These are phyloP conservation scores for Herpailurus yagouaroundi DNA, from an alignment of 2,113 vertebrate species.

Conservation along the genomic window DNA sequence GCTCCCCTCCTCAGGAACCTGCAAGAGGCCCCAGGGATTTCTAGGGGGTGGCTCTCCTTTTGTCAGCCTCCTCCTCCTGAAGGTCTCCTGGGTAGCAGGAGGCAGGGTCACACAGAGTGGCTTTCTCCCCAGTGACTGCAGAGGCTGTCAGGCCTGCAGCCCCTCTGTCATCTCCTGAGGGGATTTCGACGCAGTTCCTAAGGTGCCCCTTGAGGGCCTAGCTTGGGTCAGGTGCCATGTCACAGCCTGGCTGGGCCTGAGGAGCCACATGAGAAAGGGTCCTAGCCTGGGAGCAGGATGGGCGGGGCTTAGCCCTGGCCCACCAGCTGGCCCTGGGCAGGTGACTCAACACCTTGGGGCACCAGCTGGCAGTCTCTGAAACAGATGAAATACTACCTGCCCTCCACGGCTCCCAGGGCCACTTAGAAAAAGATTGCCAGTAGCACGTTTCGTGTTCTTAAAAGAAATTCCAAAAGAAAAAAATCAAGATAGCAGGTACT, in stretches of 20 bases:
- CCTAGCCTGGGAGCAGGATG: background rate
- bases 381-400: background rate
- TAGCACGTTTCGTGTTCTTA: background rate
- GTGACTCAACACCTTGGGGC: rapidly evolving
- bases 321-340: background rate
- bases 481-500: background rate
- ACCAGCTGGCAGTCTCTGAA: background rate
- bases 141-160: conserved; percentile 75
- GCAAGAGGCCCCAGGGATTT: background rate
- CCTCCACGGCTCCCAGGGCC: background rate
- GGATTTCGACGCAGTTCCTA: conserved; percentile 68
- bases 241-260: background rate
- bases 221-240: background rate
- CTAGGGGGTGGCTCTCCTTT: background rate
- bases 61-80: background rate
- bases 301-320: background rate
- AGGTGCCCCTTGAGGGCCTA: background rate
- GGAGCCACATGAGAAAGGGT: background rate
- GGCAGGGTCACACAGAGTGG: background rate
- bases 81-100: background rate
- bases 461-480: background rate
- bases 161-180: conserved; percentile 44
- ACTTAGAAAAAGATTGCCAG: background rate
- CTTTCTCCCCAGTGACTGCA: background rate
- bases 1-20: background rate